Base-by-base conservation (phyloP, 2,888 invertebrate genomes). In the Petrolisthes cinctipes region DNA sequence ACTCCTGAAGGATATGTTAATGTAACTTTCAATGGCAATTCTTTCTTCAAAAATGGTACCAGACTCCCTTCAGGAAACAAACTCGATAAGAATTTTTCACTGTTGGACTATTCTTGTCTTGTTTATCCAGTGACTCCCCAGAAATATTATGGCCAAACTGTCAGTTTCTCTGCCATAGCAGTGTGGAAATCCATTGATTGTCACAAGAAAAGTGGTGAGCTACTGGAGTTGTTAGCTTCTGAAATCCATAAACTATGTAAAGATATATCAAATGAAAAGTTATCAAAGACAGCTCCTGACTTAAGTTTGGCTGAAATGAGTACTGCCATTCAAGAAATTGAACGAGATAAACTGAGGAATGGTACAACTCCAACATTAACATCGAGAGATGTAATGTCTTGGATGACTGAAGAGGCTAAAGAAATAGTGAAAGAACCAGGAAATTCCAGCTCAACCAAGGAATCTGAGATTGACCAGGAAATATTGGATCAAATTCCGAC, bases 101-200 rank as follows among this genome's bases (percentile, higher is more conserved):
- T 73, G 23, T 23, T 56, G 23, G 20, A n/a, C 17, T 86, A 82
- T 81, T 86, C 61, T 54, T 56, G 81, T 56, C 61, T 86, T 82
- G 86, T 75, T 11, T 51, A 61, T 81, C 53, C 86, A 61, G 66
- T 86, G 7, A n/a, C 81, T 80, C 66, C 75, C 61, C 14, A 75
- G 23, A 82, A n/a, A 81, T 56, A 61, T 82, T 61, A 20, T 61
- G 54, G 86, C 37, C 37, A 76, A 14, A 57, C 57, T n/a, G 82
- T 86, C 5, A 73, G 23, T 4, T 75, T 61, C 20, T 61, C 14
- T 75, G 86, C 86, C 53, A 51, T 75, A 23, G 81, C 81, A 82
- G 53, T 82, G 53, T 86, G 86, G 86, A 73, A 82, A 20, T 14
- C 17, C 51, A 53, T 11, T 71, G 53, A 86, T 73, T 82, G 82